Evolutionary conservation across 2,797 vertebrate species (phyloP).

Genomic region (Fistularia tabacaria): DNA sequence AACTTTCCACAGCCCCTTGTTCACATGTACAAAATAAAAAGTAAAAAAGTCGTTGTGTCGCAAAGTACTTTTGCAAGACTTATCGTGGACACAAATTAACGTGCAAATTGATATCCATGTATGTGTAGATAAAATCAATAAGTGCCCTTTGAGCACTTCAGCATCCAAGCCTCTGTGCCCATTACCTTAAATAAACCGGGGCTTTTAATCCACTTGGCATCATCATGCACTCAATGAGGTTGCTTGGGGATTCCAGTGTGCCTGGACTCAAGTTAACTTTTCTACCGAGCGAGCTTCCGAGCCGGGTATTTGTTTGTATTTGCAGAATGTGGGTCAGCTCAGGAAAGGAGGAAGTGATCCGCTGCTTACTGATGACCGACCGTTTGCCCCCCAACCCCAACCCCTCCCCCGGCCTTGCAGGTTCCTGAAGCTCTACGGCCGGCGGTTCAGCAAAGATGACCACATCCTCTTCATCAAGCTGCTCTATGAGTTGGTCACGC

Average conservation of each 20-base stretch:
- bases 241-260: not conserved
- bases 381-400: too few relatives aligned
- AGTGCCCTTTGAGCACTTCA: not conserved
- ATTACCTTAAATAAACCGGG: too few relatives aligned
- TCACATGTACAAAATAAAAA: too few relatives aligned
- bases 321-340: constrained; percentile 14
- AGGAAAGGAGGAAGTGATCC: constrained; percentile 14
- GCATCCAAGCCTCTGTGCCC: too few relatives aligned
- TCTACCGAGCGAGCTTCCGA: too few relatives aligned
- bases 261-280: too few relatives aligned
- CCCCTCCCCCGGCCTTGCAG: constrained; percentile 58
- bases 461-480: constrained; percentile 94
- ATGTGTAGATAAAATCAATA: not conserved
- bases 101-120: not conserved
- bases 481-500: constrained; percentile 91
- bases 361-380: not conserved
- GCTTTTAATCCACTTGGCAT: too few relatives aligned
- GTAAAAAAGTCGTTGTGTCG: too few relatives aligned
- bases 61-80: too few relatives aligned
- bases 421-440: constrained; percentile 92
- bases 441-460: constrained; percentile 95
- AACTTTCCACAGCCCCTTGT: not conserved
- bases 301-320: not conserved
- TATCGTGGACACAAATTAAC: not conserved
- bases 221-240: too few relatives aligned